A percentile compares a stretch with the other conserved stretches of the same genome.
phyloP scores from a whole-genome alignment of 2,888 invertebrate genomes.

The Bellardia pandia region DNA sequence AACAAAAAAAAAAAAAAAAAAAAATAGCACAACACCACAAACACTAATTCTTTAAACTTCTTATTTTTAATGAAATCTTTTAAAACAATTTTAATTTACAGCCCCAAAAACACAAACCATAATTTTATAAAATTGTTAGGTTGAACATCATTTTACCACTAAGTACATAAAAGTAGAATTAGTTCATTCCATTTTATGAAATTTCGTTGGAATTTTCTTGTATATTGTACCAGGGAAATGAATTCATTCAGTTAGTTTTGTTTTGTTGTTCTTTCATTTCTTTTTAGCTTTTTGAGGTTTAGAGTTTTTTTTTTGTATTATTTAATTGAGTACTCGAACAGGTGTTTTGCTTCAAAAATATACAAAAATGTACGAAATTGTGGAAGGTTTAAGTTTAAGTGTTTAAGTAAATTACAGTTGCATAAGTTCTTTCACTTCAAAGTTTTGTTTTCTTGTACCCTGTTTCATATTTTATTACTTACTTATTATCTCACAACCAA shows the following conservation, averaged over 20 bases:
- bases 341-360: neutral
- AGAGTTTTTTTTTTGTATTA: neutral
- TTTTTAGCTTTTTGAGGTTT: neutral
- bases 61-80: too few species aligned
- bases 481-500: neutral
- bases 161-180: too few species aligned
- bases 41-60: too few species aligned
- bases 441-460: neutral
- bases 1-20: too few species aligned
- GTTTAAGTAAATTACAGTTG: constrained; percentile 19
- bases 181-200: neutral
- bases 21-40: too few species aligned
- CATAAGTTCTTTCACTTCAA: constrained; percentile 11
- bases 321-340: neutral
- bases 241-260: neutral
- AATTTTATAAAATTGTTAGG: too few species aligned
- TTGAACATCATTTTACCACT: too few species aligned
- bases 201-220: neutral
- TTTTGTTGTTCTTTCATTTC: neutral
- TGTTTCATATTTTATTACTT: neutral
- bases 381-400: neutral
- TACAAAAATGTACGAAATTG: neutral
- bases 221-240: neutral
- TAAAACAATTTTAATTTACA: too few species aligned
- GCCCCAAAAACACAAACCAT: too few species aligned